Conservation (phyloP, 2,888 invertebrate species). For the Matsumyia berberina region DNA sequence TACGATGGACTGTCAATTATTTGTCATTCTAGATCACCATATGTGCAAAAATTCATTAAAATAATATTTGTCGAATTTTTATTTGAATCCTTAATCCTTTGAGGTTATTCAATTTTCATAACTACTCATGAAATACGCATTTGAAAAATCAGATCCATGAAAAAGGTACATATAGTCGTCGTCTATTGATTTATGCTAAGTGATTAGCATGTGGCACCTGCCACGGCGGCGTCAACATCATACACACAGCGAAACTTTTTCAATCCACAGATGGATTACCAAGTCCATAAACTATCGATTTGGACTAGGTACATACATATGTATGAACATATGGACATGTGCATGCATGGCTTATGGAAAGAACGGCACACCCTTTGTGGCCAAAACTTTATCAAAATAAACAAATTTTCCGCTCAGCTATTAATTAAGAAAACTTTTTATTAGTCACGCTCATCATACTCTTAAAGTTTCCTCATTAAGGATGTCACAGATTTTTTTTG, state of each 20-base stretch:
- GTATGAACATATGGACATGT: not conserved
- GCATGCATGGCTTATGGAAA: conserved; percentile 1
- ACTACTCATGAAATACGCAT: conserved; percentile 44
- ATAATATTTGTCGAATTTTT: conserved; percentile 22
- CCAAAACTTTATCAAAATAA: conserved; percentile 57
- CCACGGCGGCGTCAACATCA: conserved; percentile 29
- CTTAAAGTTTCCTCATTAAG: conserved; percentile 71
- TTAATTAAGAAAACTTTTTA: conserved; percentile 69
- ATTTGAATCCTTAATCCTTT: conserved; percentile 22
- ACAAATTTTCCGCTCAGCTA: conserved; percentile 61
- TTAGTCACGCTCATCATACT: conserved; percentile 66
- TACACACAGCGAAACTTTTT: conserved; percentile 32
- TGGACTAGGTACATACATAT: not conserved
- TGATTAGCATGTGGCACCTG: conserved; percentile 46
- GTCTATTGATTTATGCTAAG: conserved; percentile 42
- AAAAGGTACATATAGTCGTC: not conserved
- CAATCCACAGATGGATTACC: conserved; percentile 42
- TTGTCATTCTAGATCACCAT: conserved; percentile 10
- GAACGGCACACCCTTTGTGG: conserved; percentile 45
- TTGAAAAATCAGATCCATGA: conserved; percentile 18
- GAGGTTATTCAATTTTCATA: conserved; percentile 40
- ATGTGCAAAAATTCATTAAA: conserved; percentile 12
- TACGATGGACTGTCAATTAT: conserved; percentile 15
- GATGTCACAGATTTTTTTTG: conserved; percentile 52
- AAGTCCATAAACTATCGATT: conserved; percentile 20